Evolutionary conservation across 2,797 vertebrate species (phyloP), one percentile per base, ranked within the genome.

Genomic region (Lepilemur ruficaudatus): DNA sequence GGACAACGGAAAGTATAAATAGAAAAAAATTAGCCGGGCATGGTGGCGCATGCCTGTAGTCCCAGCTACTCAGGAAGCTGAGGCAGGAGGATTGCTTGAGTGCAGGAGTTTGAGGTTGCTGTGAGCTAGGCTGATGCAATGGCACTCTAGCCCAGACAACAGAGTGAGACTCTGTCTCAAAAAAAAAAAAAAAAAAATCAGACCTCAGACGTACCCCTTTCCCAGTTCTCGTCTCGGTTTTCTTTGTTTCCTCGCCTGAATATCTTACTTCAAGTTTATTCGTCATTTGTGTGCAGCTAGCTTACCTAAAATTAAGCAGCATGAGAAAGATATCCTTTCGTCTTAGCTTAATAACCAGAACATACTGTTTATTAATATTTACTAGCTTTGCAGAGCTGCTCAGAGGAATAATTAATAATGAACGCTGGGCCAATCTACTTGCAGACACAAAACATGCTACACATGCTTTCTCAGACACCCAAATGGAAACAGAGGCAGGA

Each of bases 301-400:
- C 67, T 84, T 76, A 72, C 69, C 46, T 72, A 89, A 94, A 87
- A 61, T 81, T n/a, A 78, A 94, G 59, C 20, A 30, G 7, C 20
- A 6, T 2, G 23, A 55, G 23, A 72, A 72, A 82, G 79, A 59
- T 2, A 69, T 0, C 57, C 79, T 72, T 96, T 83, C 59, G 4
- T 67, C 82, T 83, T 55, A 13, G 67, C 65, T 93, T 80, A 94
- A 89, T 72, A 46, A 93, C 32, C 52, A 92, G 76, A 23, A 89
- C 65, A 59, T 50, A 57, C 10, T 89, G 79, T 94, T 85, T 96
- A 93, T 82, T 96, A 95, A 89, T 93, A 88, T 94, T 97, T 90
- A 96, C 95, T 82, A 30, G 85, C n/a, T 83, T 95, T 52, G 38
- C 46, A 87, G 52, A 55, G 72, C 87, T 38, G 72, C 88, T 89